Percentiles rank a stretch among this genome's conserved stretches.
Conservation (phyloP, 2,888 invertebrate genomes). For the Pristionchus arcanus region DNA sequence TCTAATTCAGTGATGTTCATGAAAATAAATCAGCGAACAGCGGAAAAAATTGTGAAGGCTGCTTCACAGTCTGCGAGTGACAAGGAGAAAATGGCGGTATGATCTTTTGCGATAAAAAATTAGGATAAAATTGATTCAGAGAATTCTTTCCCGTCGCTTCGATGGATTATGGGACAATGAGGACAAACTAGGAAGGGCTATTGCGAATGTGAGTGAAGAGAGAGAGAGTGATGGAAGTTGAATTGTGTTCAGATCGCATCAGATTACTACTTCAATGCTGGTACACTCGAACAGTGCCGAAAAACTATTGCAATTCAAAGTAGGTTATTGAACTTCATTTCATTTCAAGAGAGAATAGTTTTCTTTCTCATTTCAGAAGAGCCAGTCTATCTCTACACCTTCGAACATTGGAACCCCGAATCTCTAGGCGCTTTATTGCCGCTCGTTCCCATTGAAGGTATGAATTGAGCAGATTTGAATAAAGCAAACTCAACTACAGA, state of each 20-base stretch:
- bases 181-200: not conserved
- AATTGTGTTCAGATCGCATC: not conserved
- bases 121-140: not conserved
- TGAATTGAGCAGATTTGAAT: not conserved
- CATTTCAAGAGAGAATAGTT: not conserved
- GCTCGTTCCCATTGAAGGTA: not conserved
- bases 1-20: not conserved
- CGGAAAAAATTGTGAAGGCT: not conserved
- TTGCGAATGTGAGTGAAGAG: not conserved
- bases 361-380: not conserved
- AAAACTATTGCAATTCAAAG: not conserved
- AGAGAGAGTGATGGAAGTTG: not conserved
- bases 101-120: not conserved
- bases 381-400: conserved; percentile 12
- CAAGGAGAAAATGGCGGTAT: not conserved
- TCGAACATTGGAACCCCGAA: not conserved
- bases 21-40: not conserved
- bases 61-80: not conserved
- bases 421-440: not conserved
- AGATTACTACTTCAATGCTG: not conserved
- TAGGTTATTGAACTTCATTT: no score
- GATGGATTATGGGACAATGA: not conserved
- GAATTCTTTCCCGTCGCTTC: not conserved
- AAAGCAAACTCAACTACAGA: not conserved
- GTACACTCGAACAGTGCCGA: not conserved